These are phyloP conservation scores for Sapajus apella DNA, from an alignment of 2,113 vertebrate species.

Conservation along the genomic window DNA sequence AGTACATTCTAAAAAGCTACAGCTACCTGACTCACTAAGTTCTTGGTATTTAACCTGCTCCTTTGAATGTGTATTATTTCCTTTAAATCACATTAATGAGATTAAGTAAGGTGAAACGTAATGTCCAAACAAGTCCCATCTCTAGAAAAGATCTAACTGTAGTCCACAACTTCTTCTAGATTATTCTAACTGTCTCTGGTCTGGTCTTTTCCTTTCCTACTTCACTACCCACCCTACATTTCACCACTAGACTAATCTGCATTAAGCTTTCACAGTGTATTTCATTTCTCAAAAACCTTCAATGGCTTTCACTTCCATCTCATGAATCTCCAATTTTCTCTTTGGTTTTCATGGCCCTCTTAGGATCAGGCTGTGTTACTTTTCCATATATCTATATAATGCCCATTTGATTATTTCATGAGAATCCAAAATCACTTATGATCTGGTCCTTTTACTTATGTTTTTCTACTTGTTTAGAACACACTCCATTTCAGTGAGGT, in stretches of 20 bases:
- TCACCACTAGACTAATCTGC: not conserved
- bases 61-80: not conserved
- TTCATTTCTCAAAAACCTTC: not conserved
- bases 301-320: not conserved
- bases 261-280: not conserved
- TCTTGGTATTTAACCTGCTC: not conserved
- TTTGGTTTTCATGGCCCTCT: not conserved
- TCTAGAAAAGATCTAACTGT: not conserved
- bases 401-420: not conserved
- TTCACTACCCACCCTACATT: not conserved
- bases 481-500: not conserved
- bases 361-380: not conserved
- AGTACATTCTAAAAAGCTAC: not conserved
- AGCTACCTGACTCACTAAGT: not conserved
- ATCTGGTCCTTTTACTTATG: not conserved
- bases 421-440: not conserved
- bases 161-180: not conserved
- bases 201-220: not conserved
- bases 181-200: not conserved
- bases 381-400: not conserved
- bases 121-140: not conserved
- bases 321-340: not conserved
- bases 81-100: not conserved
- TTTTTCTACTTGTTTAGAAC: not conserved
- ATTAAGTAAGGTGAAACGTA: constrained; percentile 7